Conservation (phyloP, 2,113 vertebrate species). For the Callionymus lyra region DNA sequence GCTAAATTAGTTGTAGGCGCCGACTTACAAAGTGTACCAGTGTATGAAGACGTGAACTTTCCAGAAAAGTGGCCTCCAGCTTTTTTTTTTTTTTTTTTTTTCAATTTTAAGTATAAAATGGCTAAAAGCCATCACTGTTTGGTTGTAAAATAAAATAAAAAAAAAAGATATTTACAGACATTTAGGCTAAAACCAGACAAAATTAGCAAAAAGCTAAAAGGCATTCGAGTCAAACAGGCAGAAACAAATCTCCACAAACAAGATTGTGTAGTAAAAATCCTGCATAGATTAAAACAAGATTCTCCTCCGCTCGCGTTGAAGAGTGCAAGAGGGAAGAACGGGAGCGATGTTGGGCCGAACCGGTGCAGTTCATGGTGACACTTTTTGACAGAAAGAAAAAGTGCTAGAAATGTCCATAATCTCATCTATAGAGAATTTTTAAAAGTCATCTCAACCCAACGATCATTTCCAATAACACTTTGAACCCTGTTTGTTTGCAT, state of each 20-base stretch:
- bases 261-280: constrained; percentile 51
- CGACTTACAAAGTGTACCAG: constrained; percentile 64
- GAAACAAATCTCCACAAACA: constrained; percentile 17
- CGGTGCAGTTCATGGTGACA: too few species aligned
- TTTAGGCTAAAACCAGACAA: constrained; percentile 41
- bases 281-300: constrained; percentile 68
- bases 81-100: constrained; percentile 1
- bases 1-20: constrained; percentile 40
- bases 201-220: constrained; percentile 52
- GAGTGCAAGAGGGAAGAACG: constrained; percentile 56
- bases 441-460: too few species aligned
- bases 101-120: constrained; percentile 60
- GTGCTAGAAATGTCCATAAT: too few species aligned
- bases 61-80: constrained; percentile 59
- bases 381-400: too few species aligned
- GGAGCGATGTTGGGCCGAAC: constrained; percentile 12
- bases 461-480: too few species aligned
- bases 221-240: constrained; percentile 49
- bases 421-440: too few species aligned
- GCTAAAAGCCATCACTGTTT: constrained; percentile 51
- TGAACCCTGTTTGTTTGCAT: too few species aligned
- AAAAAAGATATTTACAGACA: constrained; percentile 17
- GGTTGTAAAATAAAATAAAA: constrained; percentile 51
- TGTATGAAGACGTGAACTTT: constrained; percentile 61
- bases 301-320: constrained; percentile 40